These are phyloP conservation scores for Leptobrachium ailaonicum DNA, from an alignment of 2,113 vertebrate species.

Conservation along the genomic window DNA sequence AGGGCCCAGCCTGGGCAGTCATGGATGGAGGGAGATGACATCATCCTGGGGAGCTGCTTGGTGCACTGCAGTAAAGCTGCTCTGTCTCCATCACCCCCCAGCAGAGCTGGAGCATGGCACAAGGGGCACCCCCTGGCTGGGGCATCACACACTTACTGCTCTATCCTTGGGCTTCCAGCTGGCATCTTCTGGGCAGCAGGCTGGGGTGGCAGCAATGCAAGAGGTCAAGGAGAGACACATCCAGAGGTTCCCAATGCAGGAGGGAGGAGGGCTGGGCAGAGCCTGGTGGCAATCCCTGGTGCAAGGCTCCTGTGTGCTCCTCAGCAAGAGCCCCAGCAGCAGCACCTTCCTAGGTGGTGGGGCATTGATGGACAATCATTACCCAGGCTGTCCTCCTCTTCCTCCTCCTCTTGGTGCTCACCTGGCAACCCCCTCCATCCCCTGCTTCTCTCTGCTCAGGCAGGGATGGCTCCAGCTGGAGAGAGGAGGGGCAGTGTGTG, in stretches of 20 bases:
- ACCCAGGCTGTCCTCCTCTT: background rate
- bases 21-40: constrained; percentile 11
- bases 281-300: background rate
- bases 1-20: background rate
- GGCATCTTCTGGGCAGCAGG: constrained; percentile 29
- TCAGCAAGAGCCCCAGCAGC: background rate
- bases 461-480: background rate
- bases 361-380: background rate
- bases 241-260: background rate
- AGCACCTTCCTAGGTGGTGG: background rate
- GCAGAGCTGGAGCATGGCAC: background rate
- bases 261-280: background rate
- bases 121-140: background rate
- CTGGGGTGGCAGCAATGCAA: background rate
- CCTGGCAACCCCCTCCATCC: constrained; percentile 16
- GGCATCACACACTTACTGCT: constrained; percentile 12
- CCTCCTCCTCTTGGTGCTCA: background rate
- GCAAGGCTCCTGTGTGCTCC: background rate
- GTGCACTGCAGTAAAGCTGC: constrained; percentile 17
- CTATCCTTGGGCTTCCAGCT: background rate
- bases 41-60: constrained; percentile 12
- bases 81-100: background rate
- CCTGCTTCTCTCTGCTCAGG: background rate
- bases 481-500: constrained; percentile 1
- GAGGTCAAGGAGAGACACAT: background rate